These are phyloP conservation scores for Harpalus rufipes DNA, from an alignment of 2,888 invertebrate genomes.

Conservation along the genomic window DNA sequence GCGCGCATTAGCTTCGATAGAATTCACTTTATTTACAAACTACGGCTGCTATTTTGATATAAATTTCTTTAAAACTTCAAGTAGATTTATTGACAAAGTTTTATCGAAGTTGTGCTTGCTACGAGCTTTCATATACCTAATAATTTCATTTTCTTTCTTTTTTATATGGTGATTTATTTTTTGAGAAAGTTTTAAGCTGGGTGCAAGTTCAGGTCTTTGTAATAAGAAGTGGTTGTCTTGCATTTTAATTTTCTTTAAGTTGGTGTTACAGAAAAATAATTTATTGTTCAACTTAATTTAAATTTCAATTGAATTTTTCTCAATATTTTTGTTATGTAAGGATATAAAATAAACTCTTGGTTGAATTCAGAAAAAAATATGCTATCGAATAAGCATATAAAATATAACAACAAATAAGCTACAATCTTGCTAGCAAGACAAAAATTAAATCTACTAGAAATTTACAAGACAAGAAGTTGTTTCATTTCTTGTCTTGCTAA, in stretches of 20 bases:
- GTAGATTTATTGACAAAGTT: constrained; percentile 59
- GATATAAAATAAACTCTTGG: no score
- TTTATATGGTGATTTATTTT: constrained; percentile 59
- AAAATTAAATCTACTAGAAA: no score
- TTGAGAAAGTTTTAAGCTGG: constrained; percentile 16
- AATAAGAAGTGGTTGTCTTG: constrained; percentile 10
- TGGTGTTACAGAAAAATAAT: background rate
- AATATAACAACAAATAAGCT: no score
- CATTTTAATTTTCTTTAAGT: background rate
- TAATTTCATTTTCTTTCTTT: constrained; percentile 64
- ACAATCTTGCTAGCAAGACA: no score
- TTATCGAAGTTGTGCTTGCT: constrained; percentile 55
- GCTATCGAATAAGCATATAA: no score
- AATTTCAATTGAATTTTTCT: no score
- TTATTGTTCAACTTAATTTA: no score
- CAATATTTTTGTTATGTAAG: no score
- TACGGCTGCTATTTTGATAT: constrained; percentile 59
- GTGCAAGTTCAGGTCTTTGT: background rate
- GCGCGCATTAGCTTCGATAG: constrained; percentile 2
- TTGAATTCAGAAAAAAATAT: no score
- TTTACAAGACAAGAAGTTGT: no score
- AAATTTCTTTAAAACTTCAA: constrained; percentile 54
- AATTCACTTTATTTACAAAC: constrained; percentile 47
- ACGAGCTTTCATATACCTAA: constrained; percentile 62
- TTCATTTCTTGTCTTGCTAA: no score